Evolutionary conservation across 2,113 vertebrate species (phyloP).

Genomic region (Morone chrysops): DNA sequence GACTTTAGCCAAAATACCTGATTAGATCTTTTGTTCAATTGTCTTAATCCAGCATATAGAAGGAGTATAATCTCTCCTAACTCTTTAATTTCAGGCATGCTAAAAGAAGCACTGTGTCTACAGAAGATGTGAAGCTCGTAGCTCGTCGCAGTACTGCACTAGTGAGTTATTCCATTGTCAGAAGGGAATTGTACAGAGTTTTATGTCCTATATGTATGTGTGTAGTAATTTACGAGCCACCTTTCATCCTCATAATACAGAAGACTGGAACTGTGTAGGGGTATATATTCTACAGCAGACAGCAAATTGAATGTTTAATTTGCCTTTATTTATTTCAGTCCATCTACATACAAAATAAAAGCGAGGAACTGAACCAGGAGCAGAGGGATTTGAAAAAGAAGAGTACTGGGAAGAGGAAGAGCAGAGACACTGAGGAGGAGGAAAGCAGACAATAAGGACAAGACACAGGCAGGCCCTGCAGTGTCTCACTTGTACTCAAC

Average conservation of each 20-base stretch:
- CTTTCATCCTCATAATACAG: neutral
- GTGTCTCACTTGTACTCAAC: constrained; percentile 42
- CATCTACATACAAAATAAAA: constrained; percentile 82
- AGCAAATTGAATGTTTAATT: constrained; percentile 46
- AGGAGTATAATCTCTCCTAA: neutral
- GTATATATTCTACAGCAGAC: constrained; percentile 57
- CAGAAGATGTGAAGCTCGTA: constrained; percentile 93
- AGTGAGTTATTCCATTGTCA: constrained; percentile 82
- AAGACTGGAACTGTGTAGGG: neutral
- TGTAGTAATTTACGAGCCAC: neutral
- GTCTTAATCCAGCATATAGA: neutral
- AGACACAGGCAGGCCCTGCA: constrained; percentile 40
- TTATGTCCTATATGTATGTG: neutral
- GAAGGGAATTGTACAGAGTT: neutral
- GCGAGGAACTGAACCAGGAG: constrained; percentile 83
- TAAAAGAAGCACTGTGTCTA: constrained; percentile 89
- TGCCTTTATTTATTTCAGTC: constrained; percentile 74
- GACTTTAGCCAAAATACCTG: neutral
- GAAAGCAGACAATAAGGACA: constrained; percentile 72
- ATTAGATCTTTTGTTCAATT: neutral
- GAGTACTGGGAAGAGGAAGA: constrained; percentile 78
- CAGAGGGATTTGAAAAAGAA: constrained; percentile 80
- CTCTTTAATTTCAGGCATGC: constrained; percentile 86
- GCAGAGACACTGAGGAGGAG: constrained; percentile 72
- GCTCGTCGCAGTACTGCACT: constrained; percentile 90